phyloP scores from a whole-genome alignment of 2,888 invertebrate genomes.

The Autographa gamma region DNA sequence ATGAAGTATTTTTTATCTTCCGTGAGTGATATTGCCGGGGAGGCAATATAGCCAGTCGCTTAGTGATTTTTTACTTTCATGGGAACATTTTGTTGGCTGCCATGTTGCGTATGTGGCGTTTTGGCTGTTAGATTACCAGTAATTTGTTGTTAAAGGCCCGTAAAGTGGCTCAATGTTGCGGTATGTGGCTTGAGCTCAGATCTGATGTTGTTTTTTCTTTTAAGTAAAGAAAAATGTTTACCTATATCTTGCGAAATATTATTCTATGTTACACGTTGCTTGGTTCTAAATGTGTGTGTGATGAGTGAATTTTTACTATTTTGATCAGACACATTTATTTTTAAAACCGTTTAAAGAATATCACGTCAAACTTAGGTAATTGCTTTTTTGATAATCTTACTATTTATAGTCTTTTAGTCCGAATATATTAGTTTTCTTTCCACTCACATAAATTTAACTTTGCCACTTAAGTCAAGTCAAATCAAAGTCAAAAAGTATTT shows the following conservation, averaged over 20 bases:
- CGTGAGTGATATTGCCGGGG: conserved; percentile 62
- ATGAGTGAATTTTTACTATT: neutral
- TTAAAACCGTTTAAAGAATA: neutral
- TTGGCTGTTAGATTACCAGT: conserved; percentile 27
- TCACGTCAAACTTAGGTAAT: neutral
- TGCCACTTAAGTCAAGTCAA: conserved; percentile 4
- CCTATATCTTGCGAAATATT: no score
- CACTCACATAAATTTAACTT: conserved; percentile 4
- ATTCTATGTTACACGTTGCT: no score
- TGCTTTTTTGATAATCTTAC: neutral
- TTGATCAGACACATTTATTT: neutral
- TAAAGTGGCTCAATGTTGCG: conserved; percentile 10
- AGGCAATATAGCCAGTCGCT: conserved; percentile 43
- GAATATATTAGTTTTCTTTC: conserved; percentile 4
- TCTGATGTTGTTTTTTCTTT: neutral
- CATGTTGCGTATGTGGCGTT: conserved; percentile 43
- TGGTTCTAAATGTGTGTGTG: no score
- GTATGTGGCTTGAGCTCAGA: neutral
- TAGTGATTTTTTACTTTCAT: conserved; percentile 50
- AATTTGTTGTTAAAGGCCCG: conserved; percentile 26
- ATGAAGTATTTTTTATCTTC: conserved; percentile 73
- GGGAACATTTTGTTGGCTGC: conserved; percentile 35
- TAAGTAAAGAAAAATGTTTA: neutral
- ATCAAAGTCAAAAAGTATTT: conserved; percentile 1
- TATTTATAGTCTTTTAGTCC: neutral